Evolutionary conservation across 2,797 vertebrate genomes (phyloP), one percentile per base, ranked within the genome.

Genomic region (Menidia menidia): DNA sequence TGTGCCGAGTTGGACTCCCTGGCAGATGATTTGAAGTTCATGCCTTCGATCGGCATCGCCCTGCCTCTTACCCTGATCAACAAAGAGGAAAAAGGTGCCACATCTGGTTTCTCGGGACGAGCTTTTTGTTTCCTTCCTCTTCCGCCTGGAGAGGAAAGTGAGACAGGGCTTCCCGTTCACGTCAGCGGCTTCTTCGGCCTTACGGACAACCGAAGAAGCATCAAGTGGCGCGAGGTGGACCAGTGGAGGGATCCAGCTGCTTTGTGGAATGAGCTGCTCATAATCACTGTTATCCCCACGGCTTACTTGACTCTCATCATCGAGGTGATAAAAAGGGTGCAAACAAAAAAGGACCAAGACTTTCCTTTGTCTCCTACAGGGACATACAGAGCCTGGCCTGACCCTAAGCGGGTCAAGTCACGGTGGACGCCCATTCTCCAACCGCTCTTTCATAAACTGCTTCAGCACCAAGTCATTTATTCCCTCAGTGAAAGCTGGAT

Each of bases 51-150:
- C 72, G 98, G 97, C 61, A 96, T 99, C 74, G 97, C 97, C 52
- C 94, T 97, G 92, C 92, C 96, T 50, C 91, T 99, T 50, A 92
- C 89, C 30, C 60, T 65, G 54, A 85, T 84, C 0, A 92, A 88
- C 44, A 60, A 53, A 71, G 94, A 95, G n/a, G 92, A 92, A 2
- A 90, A 92, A 64, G 96, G 95, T 78, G 96, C 97, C 30, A 77
- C 81, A 5, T 93, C 90, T 15, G 94, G 92, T 54, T 98, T 99
- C 93, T 94, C 92, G 86, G 97, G 98, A 57, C 95, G 96, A 87
- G 96, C 97, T 0, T 99, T 99, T 92, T 99, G 98, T 83, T 99
- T 99, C 76, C 96, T 99, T 50, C 98, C 98, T 31, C 92, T 99
- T 52, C 97, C 98, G 1, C 96, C 96, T 0, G 97, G 98, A 0